phyloP scores from a whole-genome alignment of 2,113 vertebrate genomes.

The Dissostichus mawsoni region DNA sequence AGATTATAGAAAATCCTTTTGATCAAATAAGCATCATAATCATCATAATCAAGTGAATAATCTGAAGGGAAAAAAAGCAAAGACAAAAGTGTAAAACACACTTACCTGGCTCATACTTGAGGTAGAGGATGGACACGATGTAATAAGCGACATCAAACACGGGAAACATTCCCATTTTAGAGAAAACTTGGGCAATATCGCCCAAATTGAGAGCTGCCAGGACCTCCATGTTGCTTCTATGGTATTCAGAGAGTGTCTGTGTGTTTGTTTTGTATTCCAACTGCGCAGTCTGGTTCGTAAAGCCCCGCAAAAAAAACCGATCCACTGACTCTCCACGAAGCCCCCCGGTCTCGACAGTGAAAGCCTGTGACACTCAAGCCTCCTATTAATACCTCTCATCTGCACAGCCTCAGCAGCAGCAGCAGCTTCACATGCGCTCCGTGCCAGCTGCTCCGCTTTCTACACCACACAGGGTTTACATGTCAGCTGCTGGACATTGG shows the following conservation, averaged over 20 bases:
- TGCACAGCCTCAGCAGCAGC: slow-evolving; percentile 49
- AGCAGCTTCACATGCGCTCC: slow-evolving; percentile 35
- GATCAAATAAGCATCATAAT: background rate
- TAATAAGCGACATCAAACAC: slow-evolving; percentile 96
- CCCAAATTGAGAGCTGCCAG: slow-evolving; percentile 88
- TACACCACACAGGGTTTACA: slow-evolving; percentile 9
- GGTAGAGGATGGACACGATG: slow-evolving; percentile 96
- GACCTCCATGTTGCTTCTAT: slow-evolving; percentile 87
- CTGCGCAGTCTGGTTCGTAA: slow-evolving; percentile 62
- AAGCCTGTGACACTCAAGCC: slow-evolving; percentile 72
- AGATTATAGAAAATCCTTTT: background rate
- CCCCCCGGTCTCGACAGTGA: slow-evolving; percentile 70
- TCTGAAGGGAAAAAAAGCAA: background rate
- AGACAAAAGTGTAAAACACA: slow-evolving; percentile 25
- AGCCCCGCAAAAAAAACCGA: slow-evolving; percentile 61
- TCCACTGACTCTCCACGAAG: slow-evolving; percentile 72
- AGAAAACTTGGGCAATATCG: slow-evolving; percentile 91
- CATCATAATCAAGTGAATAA: background rate
- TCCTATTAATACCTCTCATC: slow-evolving; percentile 85
- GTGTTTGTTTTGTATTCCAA: slow-evolving; percentile 50
- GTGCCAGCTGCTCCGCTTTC: slow-evolving; percentile 55
- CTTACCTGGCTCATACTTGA: slow-evolving; percentile 98
- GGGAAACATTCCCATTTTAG: slow-evolving; percentile 94
- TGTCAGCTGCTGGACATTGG: slow-evolving; percentile 16
- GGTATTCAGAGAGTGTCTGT: slow-evolving; percentile 9